Evolutionary conservation across 1,140 invertebrate genomes (phyloP).

Genomic region (Caerostris extrusa): DNA sequence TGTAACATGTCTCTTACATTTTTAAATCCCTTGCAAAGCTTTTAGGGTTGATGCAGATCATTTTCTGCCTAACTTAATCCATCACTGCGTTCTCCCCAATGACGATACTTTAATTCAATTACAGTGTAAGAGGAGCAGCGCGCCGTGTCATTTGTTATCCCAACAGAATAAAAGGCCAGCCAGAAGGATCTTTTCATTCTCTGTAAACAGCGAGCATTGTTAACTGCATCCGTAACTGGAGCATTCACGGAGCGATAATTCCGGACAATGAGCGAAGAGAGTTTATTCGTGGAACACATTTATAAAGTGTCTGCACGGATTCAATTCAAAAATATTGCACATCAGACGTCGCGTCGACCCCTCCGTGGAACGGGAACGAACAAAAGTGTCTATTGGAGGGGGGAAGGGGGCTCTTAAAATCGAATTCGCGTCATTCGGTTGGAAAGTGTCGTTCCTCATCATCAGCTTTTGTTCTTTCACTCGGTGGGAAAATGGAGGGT

Average conservation of each 20-base stretch:
- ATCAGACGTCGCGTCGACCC: background rate
- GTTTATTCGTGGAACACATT: conserved; percentile 13
- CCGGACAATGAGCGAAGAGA: background rate
- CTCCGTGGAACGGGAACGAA: background rate
- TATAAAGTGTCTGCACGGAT: background rate
- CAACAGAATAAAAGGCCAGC: background rate
- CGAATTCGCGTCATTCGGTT: background rate
- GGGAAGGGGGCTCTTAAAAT: background rate
- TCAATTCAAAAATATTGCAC: background rate
- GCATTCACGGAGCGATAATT: background rate
- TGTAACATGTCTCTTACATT: no score
- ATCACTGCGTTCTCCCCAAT: background rate
- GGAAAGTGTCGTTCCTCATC: conserved; percentile 39
- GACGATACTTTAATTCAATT: background rate
- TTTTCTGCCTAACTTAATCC: background rate
- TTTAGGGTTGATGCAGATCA: background rate
- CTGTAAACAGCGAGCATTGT: background rate
- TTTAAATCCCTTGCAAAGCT: no score
- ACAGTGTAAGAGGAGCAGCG: background rate
- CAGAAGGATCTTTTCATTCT: background rate
- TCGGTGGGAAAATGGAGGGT: background rate
- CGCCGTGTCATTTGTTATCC: no score
- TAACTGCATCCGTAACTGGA: background rate
- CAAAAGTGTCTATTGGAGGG: background rate
- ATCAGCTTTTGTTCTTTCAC: conserved; percentile 55